Evolutionary conservation across 2,113 vertebrate genomes (phyloP).

Genomic region (Oophaga pumilio): DNA sequence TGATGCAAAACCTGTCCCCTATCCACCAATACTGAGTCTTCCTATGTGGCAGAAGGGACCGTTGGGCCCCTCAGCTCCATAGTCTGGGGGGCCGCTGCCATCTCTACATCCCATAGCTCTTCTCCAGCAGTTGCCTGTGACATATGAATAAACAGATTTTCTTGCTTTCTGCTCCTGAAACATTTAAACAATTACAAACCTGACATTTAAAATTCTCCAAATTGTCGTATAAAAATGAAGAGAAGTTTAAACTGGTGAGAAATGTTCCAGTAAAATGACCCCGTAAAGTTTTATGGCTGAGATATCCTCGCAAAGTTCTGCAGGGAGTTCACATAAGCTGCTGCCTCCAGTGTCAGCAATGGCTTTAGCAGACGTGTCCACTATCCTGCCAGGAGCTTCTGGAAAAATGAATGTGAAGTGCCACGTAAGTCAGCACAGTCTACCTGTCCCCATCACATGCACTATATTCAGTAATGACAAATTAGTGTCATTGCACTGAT

Average conservation of each 20-base stretch:
- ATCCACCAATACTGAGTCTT: neutral
- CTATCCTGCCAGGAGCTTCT: constrained; percentile 72
- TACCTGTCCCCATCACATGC: neutral
- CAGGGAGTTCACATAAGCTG: constrained; percentile 68
- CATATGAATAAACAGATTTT: neutral
- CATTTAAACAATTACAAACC: neutral
- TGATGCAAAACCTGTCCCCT: no score
- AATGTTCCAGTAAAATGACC: constrained; percentile 15
- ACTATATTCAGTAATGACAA: no score
- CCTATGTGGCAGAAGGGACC: neutral
- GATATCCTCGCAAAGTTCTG: constrained; percentile 26
- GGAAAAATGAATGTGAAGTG: constrained; percentile 61
- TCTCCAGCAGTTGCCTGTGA: neutral
- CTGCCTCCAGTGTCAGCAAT: constrained; percentile 66
- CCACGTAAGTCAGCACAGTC: constrained; percentile 18
- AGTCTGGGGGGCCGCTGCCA: neutral
- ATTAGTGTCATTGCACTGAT: no score
- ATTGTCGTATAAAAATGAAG: constrained; percentile 19
- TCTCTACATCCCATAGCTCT: neutral
- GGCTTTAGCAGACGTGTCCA: constrained; percentile 74
- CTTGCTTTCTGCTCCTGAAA: neutral
- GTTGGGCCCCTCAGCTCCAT: no score
- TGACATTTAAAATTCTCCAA: constrained; percentile 29
- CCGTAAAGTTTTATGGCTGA: neutral
- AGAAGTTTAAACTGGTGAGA: neutral